Evolutionary conservation across 2,888 invertebrate species (phyloP).

Genomic region (Stenodema calcarata): DNA sequence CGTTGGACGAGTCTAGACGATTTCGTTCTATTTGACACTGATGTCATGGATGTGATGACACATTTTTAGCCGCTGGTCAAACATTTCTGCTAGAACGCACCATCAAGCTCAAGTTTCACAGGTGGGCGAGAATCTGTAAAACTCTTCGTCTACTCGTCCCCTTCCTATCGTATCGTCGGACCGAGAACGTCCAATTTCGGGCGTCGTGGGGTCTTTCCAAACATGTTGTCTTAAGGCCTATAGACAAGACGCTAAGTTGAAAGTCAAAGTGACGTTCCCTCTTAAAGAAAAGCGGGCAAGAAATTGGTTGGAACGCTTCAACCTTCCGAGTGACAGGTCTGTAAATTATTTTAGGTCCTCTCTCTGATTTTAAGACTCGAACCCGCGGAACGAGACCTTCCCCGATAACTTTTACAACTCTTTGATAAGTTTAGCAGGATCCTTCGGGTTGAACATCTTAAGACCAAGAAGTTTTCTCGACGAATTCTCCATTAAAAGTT

Average conservation of each 20-base stretch:
- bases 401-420: constrained; percentile 36
- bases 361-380: constrained; percentile 4
- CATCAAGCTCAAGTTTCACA: no score
- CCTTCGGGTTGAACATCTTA: constrained; percentile 28
- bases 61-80: no score
- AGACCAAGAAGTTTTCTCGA: constrained; percentile 20
- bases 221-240: background rate
- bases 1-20: no score
- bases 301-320: constrained; percentile 5
- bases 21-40: no score
- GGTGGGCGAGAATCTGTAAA: no score
- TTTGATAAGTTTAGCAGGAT: constrained; percentile 30
- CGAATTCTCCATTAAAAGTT: constrained; percentile 43
- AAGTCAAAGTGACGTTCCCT: background rate
- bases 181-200: background rate
- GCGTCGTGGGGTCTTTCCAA: background rate
- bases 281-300: background rate
- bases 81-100: no score
- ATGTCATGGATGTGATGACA: no score
- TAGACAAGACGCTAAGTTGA: background rate
- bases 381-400: background rate
- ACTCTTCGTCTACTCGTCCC: no score
- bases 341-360: constrained; percentile 31
- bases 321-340: constrained; percentile 26
- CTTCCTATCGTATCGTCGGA: no score